Conservation (phyloP, 2,888 invertebrate genomes). For the Leptopilina myrica region DNA sequence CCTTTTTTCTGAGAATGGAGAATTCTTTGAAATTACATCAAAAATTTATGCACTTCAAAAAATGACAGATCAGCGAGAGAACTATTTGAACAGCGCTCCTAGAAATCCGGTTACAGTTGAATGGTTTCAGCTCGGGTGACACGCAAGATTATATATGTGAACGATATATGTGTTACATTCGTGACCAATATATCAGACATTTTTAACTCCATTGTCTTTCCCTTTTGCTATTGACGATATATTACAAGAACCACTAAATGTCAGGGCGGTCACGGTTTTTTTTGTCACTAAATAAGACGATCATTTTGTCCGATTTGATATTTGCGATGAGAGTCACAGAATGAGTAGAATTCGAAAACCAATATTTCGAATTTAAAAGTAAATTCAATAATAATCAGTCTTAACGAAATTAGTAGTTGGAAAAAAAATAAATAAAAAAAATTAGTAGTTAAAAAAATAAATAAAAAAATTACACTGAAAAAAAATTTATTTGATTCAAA, state of each 20-base stretch:
- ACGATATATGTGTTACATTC: background rate
- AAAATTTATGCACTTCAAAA: conserved; percentile 15
- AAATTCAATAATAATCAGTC: too few species aligned
- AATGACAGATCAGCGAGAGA: conserved; percentile 9
- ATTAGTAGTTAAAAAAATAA: too few species aligned
- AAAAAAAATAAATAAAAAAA: too few species aligned
- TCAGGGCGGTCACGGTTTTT: background rate
- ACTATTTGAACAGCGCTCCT: conserved; percentile 17
- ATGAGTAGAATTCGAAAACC: too few species aligned
- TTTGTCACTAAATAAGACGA: background rate
- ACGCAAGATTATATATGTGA: background rate
- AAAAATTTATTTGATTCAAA: too few species aligned
- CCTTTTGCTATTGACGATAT: background rate
- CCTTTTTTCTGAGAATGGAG: background rate
- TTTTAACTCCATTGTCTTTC: conserved; percentile 15
- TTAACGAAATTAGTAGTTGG: too few species aligned
- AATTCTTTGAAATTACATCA: background rate
- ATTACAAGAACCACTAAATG: background rate
- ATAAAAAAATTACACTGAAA: too few species aligned
- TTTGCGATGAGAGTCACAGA: too few species aligned
- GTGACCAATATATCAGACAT: conserved; percentile 5
- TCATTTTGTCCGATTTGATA: background rate
- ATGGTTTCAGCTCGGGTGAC: conserved; percentile 15
- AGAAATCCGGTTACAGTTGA: conserved; percentile 20
- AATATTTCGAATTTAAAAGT: too few species aligned